A percentile compares a stretch with the other conserved stretches of the same genome.
phyloP scores from a whole-genome alignment of 2,888 invertebrate genomes.

The Scaptomyza reducta region DNA sequence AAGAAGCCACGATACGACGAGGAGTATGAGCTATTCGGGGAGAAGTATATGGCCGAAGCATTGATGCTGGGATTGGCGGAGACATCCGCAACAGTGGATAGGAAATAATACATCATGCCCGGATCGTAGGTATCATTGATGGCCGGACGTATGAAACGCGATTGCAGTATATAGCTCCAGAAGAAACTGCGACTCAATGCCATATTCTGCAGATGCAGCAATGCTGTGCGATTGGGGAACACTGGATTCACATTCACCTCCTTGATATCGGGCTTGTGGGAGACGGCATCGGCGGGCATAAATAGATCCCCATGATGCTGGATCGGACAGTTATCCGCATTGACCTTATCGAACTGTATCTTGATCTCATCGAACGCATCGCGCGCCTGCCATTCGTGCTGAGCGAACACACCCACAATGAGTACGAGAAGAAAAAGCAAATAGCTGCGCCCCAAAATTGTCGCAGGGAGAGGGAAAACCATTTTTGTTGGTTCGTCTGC shows the following conservation, averaged over 20 bases:
- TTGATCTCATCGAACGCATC: constrained; percentile 96
- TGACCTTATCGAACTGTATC: constrained; percentile 92
- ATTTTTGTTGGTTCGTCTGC: constrained; percentile 40
- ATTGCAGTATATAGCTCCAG: constrained; percentile 97
- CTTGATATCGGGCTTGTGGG: constrained; percentile 96
- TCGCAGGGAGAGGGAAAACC: constrained; percentile 62
- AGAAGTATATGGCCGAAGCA: constrained; percentile 96
- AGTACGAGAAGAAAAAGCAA: constrained; percentile 80
- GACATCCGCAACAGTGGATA: constrained; percentile 97
- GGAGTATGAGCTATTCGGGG: constrained; percentile 96
- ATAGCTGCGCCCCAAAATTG: constrained; percentile 83
- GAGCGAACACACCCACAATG: constrained; percentile 89
- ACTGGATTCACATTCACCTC: constrained; percentile 97
- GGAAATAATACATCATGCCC: constrained; percentile 98
- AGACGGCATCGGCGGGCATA: constrained; percentile 92
- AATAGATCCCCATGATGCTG: constrained; percentile 93
- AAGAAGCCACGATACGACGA: constrained; percentile 97
- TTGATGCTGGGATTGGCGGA: constrained; percentile 96
- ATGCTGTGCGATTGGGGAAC: constrained; percentile 96
- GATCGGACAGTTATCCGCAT: constrained; percentile 94
- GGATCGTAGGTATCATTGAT: constrained; percentile 97
- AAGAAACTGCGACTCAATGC: constrained; percentile 98
- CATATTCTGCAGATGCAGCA: constrained; percentile 97
- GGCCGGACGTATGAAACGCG: constrained; percentile 94
- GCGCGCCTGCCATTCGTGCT: constrained; percentile 95